These are phyloP conservation scores for Rhinolophus ferrumequinum DNA, from an alignment of 2,113 vertebrate species.

Conservation along the genomic window DNA sequence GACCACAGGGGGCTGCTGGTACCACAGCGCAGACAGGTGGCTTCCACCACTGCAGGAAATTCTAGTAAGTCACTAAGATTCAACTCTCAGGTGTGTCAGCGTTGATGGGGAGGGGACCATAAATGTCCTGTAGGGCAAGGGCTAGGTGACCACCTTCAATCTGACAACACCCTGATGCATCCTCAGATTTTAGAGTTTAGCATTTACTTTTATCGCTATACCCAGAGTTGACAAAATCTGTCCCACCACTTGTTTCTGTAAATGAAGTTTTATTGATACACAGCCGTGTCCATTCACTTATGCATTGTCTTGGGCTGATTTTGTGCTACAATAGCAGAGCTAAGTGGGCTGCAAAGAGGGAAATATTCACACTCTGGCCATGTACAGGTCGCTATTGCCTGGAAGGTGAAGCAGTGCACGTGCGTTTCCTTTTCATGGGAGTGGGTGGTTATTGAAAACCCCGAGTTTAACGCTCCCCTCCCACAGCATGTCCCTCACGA, in stretches of 20 bases:
- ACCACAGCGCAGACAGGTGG: rapidly evolving
- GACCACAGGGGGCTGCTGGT: rapidly evolving
- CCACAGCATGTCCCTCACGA: rapidly evolving
- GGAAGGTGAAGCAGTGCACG: background rate
- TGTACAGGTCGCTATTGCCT: rapidly evolving
- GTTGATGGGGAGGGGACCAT: background rate
- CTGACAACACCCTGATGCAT: background rate
- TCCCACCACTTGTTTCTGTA: background rate
- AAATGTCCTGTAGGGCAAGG: too few relatives aligned
- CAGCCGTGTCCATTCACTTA: background rate
- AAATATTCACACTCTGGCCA: too few relatives aligned
- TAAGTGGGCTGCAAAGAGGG: too few relatives aligned
- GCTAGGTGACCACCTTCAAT: background rate
- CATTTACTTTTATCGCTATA: background rate
- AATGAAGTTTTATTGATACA: background rate
- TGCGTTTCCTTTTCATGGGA: background rate
- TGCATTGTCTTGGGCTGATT: too few relatives aligned
- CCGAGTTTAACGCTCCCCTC: background rate
- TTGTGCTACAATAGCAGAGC: background rate
- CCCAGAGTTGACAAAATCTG: rapidly evolving
- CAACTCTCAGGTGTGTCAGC: background rate
- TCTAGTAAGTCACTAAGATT: background rate
- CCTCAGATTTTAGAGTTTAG: background rate
- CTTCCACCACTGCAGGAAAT: background rate
- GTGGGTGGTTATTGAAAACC: background rate